Base-by-base conservation (phyloP, 2,113 vertebrate species). In the Mustela nigripes region DNA sequence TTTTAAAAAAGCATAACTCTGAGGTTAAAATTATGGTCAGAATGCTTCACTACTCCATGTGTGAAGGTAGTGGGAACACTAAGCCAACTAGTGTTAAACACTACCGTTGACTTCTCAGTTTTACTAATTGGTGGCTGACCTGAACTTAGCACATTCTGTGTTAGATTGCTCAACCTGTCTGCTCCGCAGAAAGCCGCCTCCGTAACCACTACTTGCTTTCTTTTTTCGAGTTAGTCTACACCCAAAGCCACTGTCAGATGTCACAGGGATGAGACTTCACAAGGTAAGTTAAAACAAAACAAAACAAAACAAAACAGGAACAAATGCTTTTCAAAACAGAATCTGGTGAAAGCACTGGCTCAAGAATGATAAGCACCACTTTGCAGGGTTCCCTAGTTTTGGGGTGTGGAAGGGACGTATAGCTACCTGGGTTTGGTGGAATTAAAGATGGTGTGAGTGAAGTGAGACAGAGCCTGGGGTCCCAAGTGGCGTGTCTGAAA, bases 91-190 rank as follows among this genome's bases (percentile, higher is more conserved):
- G 18, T 78, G 65, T 92, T 94, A 95, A 53, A 53, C 95, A 97
- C 97, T 97, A 14, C 4, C 2, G 65, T 90, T 98, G 98, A 98
- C 98, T 98, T 99, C 88, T 98, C 96, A 2, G 84, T 98, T 91
- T 98, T 93, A 98, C 91, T 98, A 21, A 62, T 88, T 0, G 63
- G 89, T 80, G 85, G 45, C n/a, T 80, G 78, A 83, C 93, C 76
- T 97, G 92, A 78, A 26, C 24, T 76, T 56, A 15, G 39, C 6
- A 4, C 22, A 28, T 21, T n/a, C 67, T 76, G 31, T 12, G 36
- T 81, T 36, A 36, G 65, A 65, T 73, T 76, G 63, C 67, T 76
- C 84, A 83, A n/a, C 8, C 45, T 84, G 56, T 63, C 42, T 53
- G 87, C 92, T 71, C 56, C 50, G 95, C 96, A 98, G 97, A 98